phyloP scores from a whole-genome alignment of 2,113 vertebrate species.

The Scomber japonicus region DNA sequence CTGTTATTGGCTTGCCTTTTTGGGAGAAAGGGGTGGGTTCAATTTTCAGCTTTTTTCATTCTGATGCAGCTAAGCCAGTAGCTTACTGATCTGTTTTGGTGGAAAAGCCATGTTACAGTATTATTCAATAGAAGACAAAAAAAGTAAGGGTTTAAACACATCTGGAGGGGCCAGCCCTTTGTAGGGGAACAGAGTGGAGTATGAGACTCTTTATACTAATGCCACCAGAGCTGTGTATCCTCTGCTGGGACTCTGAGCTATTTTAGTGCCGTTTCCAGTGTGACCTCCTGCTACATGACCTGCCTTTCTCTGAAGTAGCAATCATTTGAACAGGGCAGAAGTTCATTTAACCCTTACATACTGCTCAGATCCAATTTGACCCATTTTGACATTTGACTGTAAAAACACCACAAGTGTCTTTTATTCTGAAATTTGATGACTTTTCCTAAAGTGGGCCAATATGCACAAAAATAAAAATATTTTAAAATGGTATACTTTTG shows the following conservation, averaged over 20 bases:
- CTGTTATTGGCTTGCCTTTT: too few relatives aligned
- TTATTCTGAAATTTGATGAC: too few relatives aligned
- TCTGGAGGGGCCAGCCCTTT: constrained; percentile 1
- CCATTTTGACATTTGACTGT: too few relatives aligned
- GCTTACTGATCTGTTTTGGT: not conserved
- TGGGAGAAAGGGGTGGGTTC: too few relatives aligned
- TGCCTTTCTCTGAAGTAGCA: constrained; percentile 35
- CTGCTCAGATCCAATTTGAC: too few relatives aligned
- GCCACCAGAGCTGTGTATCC: constrained; percentile 1
- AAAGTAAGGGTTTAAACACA: constrained; percentile 1
- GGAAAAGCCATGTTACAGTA: not conserved
- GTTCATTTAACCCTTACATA: not conserved
- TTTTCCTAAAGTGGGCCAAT: too few relatives aligned
- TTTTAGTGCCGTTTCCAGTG: constrained; percentile 61
- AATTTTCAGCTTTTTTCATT: not conserved
- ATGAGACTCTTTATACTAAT: constrained; percentile 29
- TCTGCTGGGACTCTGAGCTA: constrained; percentile 40
- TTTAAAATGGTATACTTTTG: too few relatives aligned
- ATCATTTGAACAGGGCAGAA: not conserved
- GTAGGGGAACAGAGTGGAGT: not conserved
- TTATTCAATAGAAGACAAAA: constrained; percentile 6
- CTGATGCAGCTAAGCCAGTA: not conserved
- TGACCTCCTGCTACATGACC: constrained; percentile 52
- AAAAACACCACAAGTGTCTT: too few relatives aligned
- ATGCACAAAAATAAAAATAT: too few relatives aligned